phyloP scores from a whole-genome alignment of 2,888 invertebrate genomes.

The Drosophila helvetica region DNA sequence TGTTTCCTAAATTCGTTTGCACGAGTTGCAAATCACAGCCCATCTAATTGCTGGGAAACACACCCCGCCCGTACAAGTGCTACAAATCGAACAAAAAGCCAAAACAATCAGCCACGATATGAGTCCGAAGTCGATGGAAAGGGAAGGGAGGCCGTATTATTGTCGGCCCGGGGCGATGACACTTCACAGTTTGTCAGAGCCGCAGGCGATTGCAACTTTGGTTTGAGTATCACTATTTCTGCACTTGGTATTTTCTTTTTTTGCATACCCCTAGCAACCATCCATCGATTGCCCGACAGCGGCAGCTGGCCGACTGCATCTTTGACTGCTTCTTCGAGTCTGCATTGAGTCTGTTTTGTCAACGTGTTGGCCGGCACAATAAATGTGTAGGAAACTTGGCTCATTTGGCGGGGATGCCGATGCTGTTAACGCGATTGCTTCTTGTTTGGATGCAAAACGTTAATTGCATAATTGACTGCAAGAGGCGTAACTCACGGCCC shows the following conservation, averaged over 20 bases:
- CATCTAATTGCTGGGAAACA: constrained; percentile 63
- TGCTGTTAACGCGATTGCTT: constrained; percentile 53
- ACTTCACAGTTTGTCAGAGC: constrained; percentile 53
- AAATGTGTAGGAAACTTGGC: constrained; percentile 67
- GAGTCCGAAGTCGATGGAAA: constrained; percentile 30
- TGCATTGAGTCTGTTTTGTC: constrained; percentile 54
- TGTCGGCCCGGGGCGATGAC: constrained; percentile 68
- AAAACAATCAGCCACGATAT: constrained; percentile 54
- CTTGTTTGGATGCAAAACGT: constrained; percentile 65
- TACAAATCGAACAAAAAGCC: constrained; percentile 4
- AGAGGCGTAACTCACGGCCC: constrained; percentile 56
- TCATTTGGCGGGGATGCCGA: constrained; percentile 60
- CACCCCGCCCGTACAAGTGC: constrained; percentile 9
- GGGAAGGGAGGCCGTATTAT: constrained; percentile 47
- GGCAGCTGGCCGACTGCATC: constrained; percentile 26
- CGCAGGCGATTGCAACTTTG: constrained; percentile 38
- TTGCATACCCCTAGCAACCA: constrained; percentile 21
- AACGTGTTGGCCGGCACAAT: constrained; percentile 49
- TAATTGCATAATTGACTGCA: constrained; percentile 78
- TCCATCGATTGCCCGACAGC: constrained; percentile 9
- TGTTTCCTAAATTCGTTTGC: constrained; percentile 52
- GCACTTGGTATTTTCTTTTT: no score
- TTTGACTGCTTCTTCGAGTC: constrained; percentile 3
- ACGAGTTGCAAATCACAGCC: constrained; percentile 59
- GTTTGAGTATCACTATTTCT: constrained; percentile 29